Conservation (phyloP, 1,140 invertebrate species). For the Teleogryllus occipitalis region DNA sequence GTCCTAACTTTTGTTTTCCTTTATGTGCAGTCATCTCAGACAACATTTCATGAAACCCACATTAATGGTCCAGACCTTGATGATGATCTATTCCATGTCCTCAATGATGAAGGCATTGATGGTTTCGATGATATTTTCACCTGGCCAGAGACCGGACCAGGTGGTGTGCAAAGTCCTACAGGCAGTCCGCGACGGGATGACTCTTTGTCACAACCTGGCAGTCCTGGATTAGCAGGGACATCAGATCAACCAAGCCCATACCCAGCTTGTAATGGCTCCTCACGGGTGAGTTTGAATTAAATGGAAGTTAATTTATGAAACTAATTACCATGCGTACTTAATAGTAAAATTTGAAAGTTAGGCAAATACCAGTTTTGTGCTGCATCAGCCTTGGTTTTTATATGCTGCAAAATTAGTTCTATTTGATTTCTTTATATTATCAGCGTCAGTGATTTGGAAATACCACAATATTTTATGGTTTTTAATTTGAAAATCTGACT, state of each 20-base stretch:
- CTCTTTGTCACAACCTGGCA: conserved; percentile 44
- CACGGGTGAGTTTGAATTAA: conserved; percentile 34
- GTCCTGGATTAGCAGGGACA: conserved; percentile 47
- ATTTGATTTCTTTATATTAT: too few species aligned
- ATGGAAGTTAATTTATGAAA: too few species aligned
- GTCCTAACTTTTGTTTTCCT: conserved; percentile 9
- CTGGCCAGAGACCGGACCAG: conserved; percentile 53
- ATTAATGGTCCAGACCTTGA: conserved; percentile 66
- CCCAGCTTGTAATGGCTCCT: conserved; percentile 43
- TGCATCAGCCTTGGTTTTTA: too few species aligned
- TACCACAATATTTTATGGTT: too few species aligned
- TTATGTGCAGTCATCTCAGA: conserved; percentile 65
- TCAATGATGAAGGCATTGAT: conserved; percentile 63
- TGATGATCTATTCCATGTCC: conserved; percentile 60
- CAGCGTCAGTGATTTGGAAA: too few species aligned
- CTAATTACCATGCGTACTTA: too few species aligned
- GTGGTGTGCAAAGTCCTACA: conserved; percentile 50
- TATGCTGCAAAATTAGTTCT: too few species aligned
- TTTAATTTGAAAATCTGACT: too few species aligned
- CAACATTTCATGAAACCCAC: conserved; percentile 73
- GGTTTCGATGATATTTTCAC: conserved; percentile 61
- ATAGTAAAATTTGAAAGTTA: too few species aligned
- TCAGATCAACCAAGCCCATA: conserved; percentile 51
- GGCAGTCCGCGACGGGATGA: conserved; percentile 47
- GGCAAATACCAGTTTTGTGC: too few species aligned